Evolutionary conservation across 2,113 vertebrate species (phyloP).

Genomic region (Rhegmatorhina hoffmannsi): DNA sequence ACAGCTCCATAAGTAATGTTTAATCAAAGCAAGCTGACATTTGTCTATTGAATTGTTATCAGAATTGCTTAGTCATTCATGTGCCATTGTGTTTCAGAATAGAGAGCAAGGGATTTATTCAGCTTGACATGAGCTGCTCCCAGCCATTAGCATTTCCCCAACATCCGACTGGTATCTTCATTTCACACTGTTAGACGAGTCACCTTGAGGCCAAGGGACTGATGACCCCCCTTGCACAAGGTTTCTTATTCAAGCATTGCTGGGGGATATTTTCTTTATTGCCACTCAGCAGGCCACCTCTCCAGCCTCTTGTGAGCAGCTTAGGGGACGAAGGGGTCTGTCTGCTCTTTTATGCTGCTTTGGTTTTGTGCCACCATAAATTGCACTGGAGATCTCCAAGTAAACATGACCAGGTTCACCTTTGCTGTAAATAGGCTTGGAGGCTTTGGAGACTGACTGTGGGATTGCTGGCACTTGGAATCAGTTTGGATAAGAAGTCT

Average conservation of each 20-base stretch:
- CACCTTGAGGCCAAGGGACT: constrained; percentile 51
- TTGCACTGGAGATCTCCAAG: background rate
- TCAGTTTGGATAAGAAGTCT: background rate
- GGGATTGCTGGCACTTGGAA: constrained; percentile 7
- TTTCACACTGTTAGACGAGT: constrained; percentile 36
- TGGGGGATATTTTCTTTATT: background rate
- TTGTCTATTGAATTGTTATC: constrained; percentile 69
- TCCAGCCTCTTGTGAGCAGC: background rate
- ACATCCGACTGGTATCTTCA: constrained; percentile 39
- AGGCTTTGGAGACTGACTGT: background rate
- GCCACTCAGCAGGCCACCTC: background rate
- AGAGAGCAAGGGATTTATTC: constrained; percentile 38
- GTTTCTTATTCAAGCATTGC: background rate
- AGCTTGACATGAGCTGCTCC: constrained; percentile 17
- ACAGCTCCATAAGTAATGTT: constrained; percentile 35
- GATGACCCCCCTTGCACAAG: background rate
- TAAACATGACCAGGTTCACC: background rate
- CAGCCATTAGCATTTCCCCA: constrained; percentile 49
- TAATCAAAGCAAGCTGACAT: constrained; percentile 60
- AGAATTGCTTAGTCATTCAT: constrained; percentile 57
- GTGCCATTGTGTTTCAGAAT: constrained; percentile 44
- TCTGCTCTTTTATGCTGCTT: background rate
- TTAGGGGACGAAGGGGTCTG: background rate
- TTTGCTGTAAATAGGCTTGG: background rate
- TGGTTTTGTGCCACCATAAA: background rate